A percentile compares a stretch with the other conserved stretches of the same genome.
Evolutionary conservation across 2,113 vertebrate species (phyloP).

Genomic region (Saimiri boliviensis): DNA sequence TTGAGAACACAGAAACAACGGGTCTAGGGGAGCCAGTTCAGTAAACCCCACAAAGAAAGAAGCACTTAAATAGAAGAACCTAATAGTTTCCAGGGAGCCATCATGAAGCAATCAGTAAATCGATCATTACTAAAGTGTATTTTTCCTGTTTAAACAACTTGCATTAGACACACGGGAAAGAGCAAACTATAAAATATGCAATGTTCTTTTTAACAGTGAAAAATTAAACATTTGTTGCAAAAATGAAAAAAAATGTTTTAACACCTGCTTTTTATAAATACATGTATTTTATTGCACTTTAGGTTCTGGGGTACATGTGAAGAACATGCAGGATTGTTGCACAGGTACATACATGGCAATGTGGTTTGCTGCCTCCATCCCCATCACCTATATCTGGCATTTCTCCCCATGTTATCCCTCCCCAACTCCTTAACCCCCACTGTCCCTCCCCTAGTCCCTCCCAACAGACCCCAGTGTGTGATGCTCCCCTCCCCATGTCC

Average conservation of each 20-base stretch:
- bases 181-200: conserved; percentile 46
- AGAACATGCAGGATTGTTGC: no score
- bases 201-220: conserved; percentile 63
- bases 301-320: no score
- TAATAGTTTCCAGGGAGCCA: conserved; percentile 71
- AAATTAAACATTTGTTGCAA: background rate
- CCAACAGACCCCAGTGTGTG: no score
- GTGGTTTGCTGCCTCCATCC: no score
- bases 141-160: conserved; percentile 76
- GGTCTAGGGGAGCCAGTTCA: conserved; percentile 61
- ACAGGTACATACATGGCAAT: no score
- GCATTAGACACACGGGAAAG: conserved; percentile 72
- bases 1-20: conserved; percentile 5
- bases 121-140: conserved; percentile 69
- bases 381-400: no score
- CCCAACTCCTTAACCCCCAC: no score
- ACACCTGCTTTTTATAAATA: background rate
- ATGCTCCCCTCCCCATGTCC: no score
- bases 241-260: background rate
- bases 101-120: conserved; percentile 66
- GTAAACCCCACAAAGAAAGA: conserved; percentile 50
- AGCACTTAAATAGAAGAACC: conserved; percentile 59
- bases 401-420: no score
- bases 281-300: no score
- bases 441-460: no score